Conservation (phyloP, 2,888 invertebrate species). For the Lucinisca nassula region DNA sequence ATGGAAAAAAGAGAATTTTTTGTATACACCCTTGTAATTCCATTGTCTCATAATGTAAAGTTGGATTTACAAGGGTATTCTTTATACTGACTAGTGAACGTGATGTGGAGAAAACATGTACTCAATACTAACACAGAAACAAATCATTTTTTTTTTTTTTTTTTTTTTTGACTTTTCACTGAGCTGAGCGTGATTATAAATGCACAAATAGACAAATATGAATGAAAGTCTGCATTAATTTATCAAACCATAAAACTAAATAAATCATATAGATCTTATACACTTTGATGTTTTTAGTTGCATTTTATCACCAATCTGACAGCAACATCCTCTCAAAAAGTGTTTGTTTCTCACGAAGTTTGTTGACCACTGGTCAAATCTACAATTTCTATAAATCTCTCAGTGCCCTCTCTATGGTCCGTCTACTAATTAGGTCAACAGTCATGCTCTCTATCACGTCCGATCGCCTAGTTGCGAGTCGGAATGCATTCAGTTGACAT, state of each 20-base stretch:
- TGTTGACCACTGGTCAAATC: not conserved
- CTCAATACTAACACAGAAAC: too few species aligned
- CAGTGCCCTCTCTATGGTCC: not conserved
- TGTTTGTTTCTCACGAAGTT: not conserved
- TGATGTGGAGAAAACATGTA: too few species aligned
- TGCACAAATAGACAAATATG: not conserved
- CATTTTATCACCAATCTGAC: not conserved
- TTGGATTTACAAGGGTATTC: too few species aligned
- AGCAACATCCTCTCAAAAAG: not conserved
- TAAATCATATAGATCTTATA: not conserved
- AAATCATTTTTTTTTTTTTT: too few species aligned
- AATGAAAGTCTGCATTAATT: not conserved
- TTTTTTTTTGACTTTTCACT: too few species aligned
- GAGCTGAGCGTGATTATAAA: not conserved
- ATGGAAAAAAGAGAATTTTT: too few species aligned
- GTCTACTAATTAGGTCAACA: not conserved
- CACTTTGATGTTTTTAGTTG: not conserved
- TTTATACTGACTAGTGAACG: too few species aligned
- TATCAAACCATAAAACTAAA: conserved; percentile 4
- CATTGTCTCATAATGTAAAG: too few species aligned
- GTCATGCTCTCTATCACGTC: not conserved
- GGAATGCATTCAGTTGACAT: too few species aligned
- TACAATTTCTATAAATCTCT: not conserved
- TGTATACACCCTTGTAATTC: too few species aligned
- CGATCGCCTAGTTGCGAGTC: too few species aligned